These are phyloP conservation scores for Branchipolynoe longqiensis DNA, from an alignment of 2,888 invertebrate species.

Conservation along the genomic window DNA sequence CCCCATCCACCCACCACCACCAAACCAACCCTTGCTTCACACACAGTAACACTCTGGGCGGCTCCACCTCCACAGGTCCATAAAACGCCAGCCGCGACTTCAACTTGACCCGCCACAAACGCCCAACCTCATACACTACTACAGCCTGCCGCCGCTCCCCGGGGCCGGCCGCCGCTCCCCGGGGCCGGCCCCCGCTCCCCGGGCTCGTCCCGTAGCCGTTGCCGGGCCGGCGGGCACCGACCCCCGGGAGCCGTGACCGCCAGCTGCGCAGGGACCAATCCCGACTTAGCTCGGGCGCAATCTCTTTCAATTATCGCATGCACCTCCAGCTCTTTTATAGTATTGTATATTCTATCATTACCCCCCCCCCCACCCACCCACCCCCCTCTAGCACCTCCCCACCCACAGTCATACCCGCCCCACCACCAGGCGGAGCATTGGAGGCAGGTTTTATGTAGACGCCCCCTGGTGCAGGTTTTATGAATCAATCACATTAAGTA, in stretches of 20 bases:
- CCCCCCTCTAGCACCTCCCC: no score
- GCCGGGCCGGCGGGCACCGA: neutral
- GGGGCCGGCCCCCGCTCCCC: neutral
- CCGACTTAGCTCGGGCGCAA: slow-evolving; percentile 41
- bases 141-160: no score
- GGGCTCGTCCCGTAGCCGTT: neutral
- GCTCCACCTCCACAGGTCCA: neutral
- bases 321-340: neutral
- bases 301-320: slow-evolving; percentile 51
- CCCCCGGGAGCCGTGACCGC: slow-evolving; percentile 1
- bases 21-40: no score
- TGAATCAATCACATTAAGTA: slow-evolving; percentile 8
- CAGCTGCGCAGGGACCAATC: neutral
- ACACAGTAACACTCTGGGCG: no score
- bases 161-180: neutral
- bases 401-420: no score
- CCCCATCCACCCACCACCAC: neutral
- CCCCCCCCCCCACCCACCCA: no score
- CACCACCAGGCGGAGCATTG: no score
- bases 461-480: neutral
- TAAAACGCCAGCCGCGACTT: neutral
- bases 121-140: slow-evolving; percentile 41
- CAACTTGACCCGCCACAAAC: slow-evolving; percentile 5
- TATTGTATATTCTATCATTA: slow-evolving; percentile 15
- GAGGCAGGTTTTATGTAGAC: neutral